These are phyloP conservation scores for Cephus cinctus DNA, from an alignment of 1,140 invertebrate species.

Conservation along the genomic window DNA sequence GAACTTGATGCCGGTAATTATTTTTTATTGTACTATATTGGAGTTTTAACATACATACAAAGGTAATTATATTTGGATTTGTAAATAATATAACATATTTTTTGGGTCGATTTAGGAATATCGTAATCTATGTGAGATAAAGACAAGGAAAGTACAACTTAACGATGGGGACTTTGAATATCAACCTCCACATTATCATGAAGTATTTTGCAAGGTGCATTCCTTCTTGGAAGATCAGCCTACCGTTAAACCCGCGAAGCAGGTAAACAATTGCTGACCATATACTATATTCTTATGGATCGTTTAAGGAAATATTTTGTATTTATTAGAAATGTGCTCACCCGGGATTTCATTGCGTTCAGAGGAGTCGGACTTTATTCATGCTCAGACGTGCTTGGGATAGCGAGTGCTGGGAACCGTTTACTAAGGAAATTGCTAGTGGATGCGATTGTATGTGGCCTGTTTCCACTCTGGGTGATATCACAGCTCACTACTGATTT, in stretches of 20 bases:
- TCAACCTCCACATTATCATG: slow-evolving; percentile 48
- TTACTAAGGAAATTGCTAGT: slow-evolving; percentile 42
- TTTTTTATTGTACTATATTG: background rate
- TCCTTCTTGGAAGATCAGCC: slow-evolving; percentile 20
- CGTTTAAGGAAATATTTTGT: background rate
- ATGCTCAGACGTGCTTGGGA: slow-evolving; percentile 43
- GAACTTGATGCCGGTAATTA: slow-evolving; percentile 29
- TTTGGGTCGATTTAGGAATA: slow-evolving; percentile 39
- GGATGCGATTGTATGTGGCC: slow-evolving; percentile 58
- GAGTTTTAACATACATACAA: too few relatives aligned
- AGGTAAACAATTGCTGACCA: slow-evolving; percentile 3
- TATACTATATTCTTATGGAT: slow-evolving; percentile 1
- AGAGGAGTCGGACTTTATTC: slow-evolving; percentile 41
- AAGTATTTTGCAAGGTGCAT: slow-evolving; percentile 50
- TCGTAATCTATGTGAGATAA: slow-evolving; percentile 47
- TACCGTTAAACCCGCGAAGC: slow-evolving; percentile 12
- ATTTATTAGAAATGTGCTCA: slow-evolving; percentile 47
- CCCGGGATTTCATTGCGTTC: slow-evolving; percentile 51
- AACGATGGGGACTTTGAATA: slow-evolving; percentile 47
- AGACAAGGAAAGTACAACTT: slow-evolving; percentile 40
- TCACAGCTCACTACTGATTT: slow-evolving; percentile 33
- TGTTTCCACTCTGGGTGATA: slow-evolving; percentile 39
- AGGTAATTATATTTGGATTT: too few relatives aligned
- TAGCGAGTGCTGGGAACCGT: slow-evolving; percentile 51
- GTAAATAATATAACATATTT: too few relatives aligned